Evolutionary conservation across 2,888 invertebrate genomes (phyloP), one percentile per base, ranked within the genome.

Genomic region (Rhodophaea formosa): DNA sequence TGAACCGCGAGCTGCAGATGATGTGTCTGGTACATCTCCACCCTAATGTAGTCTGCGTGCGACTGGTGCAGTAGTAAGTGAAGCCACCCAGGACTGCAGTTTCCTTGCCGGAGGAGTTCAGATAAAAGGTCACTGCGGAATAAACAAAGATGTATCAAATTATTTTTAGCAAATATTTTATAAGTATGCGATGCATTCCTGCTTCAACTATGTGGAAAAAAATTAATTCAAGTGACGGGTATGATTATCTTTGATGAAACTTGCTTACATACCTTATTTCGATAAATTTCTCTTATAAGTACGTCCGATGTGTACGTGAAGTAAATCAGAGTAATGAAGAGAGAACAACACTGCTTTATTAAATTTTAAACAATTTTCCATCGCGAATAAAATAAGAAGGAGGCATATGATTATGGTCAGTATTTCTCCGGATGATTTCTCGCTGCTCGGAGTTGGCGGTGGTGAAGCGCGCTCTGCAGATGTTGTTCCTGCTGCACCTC

Each of bases 91-190:
- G 23, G 10, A 71, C 58, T 15, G 67, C 66, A 35, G 67, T 12
- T 6, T 59, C 32, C 52, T 68, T 71, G 3, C 69, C 72, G 7
- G 30, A 23, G n/a, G 32, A 52, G 23, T 66, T 66, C 29, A 17
- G 57, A 14, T 66, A 32, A 8, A 32, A 8, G 10, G 32, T 5
- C 23, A 23, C 23, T 23, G 23, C 23, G 23, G 5, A 23, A 23
- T 23, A 23, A 23, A 23, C 23, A 2, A 23, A 23, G 23, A 5
- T 23, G 2, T 23, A 23, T 23, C 5, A 23, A 23, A 23, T 23
- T 23, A 23, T 23, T 23, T 23, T 23, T 23, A 23, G n/a, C 23
- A 23, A 23, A 23, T 23, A 23, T 23, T 23, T 23, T 23, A 23
- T n/a, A n/a, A n/a, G n/a, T n/a, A n/a, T n/a, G n/a, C n/a, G n/a